phyloP scores from a whole-genome alignment of 1,140 invertebrate genomes.

The Lanistes nyassanus region DNA sequence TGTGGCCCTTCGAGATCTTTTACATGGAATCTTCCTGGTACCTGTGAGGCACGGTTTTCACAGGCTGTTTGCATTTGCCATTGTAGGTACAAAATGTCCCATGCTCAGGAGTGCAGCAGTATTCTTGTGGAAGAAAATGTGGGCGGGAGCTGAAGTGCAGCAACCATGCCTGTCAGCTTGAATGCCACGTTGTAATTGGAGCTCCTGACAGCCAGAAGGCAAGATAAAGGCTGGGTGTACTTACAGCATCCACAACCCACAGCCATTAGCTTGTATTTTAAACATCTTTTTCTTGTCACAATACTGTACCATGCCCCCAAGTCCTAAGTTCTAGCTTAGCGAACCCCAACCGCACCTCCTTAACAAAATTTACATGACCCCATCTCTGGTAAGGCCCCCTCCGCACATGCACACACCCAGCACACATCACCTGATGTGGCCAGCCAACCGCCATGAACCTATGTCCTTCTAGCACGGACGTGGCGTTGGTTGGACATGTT shows the following conservation, averaged over 20 bases:
- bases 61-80: background rate
- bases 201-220: constrained; percentile 46
- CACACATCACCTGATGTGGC: too few relatives aligned
- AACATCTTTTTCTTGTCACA: constrained; percentile 1
- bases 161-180: constrained; percentile 81
- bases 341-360: too few relatives aligned
- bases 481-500: too few relatives aligned
- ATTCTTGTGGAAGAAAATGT: constrained; percentile 81
- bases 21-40: background rate
- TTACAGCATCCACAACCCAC: background rate
- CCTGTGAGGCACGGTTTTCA: background rate
- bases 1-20: background rate
- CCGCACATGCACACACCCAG: too few relatives aligned
- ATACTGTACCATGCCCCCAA: too few relatives aligned
- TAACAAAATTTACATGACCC: too few relatives aligned
- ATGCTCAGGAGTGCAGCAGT: constrained; percentile 78
- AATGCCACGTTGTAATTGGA: constrained; percentile 77
- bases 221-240: constrained; percentile 36
- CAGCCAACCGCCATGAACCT: too few relatives aligned
- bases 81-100: constrained; percentile 74
- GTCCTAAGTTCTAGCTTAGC: too few relatives aligned
- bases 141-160: constrained; percentile 76
- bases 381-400: too few relatives aligned
- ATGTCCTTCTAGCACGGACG: too few relatives aligned
- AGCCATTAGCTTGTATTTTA: background rate